Base-by-base conservation (phyloP, 2,113 vertebrate genomes). In the Oreochromis aureus region DNA sequence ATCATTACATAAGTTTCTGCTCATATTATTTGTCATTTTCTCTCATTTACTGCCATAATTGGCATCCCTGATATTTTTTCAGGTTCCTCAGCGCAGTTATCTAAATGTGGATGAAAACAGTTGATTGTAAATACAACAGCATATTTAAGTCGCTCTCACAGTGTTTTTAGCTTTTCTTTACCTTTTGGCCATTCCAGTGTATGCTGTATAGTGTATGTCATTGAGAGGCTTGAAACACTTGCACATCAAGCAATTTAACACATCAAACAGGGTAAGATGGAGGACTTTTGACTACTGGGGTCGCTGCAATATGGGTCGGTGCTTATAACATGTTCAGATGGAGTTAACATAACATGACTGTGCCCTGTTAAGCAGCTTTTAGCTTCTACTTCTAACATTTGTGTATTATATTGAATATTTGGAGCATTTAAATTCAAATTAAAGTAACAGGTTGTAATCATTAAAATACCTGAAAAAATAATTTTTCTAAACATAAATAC, bases 171-270 rank as follows among this genome's bases (percentile, higher is more conserved):
- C 36, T 13, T 9, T 69, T 66, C 61, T 66, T 71, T 44, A 15
- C n/a, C 39, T 44, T 3, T 54, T 22, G 22, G 10, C 53, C 5
- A 22, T 55, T 18, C 3, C 1, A 73, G 41, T 73, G 4, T 46
- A 16, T 71, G 22, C n/a, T 24, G 12, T 27, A 24, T 27, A 46
- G 10, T 4, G 41, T 0, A 46, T 10, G 9, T 46, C 15, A 46
- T 0, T 30, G 9, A 10, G 18, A 73, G 22, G 69, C 41, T 46
- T 46, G 39, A 10, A 0, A 73, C 22, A 73, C 39, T 73, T 18
- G 24, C 24, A 7, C 15, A 48, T 76, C 41, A 46, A 5, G 15
- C 15, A 11, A 11, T 76, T 10, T 30, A 22, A 19, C 3, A 10
- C n/a, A 19, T 54, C 53, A 19, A 54, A 54, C 10, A 10, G 19